Evolutionary conservation across 2,113 vertebrate genomes (phyloP).

Genomic region (Pterocles gutturalis): DNA sequence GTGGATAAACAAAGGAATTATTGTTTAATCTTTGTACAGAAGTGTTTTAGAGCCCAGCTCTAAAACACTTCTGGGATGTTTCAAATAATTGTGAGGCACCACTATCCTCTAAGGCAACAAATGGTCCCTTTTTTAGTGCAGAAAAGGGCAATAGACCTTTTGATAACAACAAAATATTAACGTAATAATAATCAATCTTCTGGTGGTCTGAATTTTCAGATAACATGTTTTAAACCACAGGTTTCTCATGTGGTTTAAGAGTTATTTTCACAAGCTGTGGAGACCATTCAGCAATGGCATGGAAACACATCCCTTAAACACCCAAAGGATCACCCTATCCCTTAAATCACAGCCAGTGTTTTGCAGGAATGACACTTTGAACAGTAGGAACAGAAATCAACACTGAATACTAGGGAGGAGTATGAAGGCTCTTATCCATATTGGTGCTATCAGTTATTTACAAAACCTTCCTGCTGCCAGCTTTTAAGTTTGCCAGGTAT

Average conservation of each 20-base stretch:
- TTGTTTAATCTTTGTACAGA: neutral
- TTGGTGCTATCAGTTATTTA: neutral
- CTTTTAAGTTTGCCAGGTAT: neutral
- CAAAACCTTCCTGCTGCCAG: neutral
- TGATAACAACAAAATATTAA: neutral
- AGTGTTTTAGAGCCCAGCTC: neutral
- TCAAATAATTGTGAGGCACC: neutral
- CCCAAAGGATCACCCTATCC: neutral
- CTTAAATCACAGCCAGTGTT: neutral
- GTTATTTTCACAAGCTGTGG: neutral
- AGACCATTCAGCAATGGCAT: neutral
- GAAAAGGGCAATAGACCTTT: neutral
- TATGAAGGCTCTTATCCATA: neutral
- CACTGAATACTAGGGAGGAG: neutral
- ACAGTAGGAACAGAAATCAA: neutral
- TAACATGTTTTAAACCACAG: neutral
- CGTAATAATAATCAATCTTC: neutral
- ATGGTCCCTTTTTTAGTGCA: neutral
- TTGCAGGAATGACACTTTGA: neutral
- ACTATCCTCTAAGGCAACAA: neutral
- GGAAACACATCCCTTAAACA: neutral
- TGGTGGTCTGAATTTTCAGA: neutral
- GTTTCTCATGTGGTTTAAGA: neutral
- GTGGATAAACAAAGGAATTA: neutral
- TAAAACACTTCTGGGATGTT: neutral